Base-by-base conservation (phyloP, 2,888 invertebrate species). In the Xestia c-nigrum region DNA sequence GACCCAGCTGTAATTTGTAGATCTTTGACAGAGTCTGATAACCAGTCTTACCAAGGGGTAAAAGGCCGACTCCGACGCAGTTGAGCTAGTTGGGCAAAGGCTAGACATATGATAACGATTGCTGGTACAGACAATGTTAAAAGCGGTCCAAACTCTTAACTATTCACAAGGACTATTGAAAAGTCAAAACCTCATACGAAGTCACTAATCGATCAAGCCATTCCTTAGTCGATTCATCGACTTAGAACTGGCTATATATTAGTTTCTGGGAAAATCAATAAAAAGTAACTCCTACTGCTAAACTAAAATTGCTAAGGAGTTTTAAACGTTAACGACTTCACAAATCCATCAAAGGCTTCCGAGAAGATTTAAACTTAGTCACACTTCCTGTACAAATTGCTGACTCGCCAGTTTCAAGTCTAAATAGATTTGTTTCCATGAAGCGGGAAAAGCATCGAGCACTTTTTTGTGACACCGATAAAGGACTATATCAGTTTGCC, bases 201-300 rank as follows among this genome's bases (percentile, higher is more conserved):
- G n/a, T n/a, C n/a, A n/a, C n/a, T n/a, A n/a, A n/a, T n/a, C n/a
- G n/a, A n/a, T n/a, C n/a, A n/a, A n/a, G n/a, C n/a, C n/a, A n/a
- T n/a, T n/a, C n/a, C n/a, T n/a, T n/a, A n/a, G n/a, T n/a, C n/a
- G n/a, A n/a, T n/a, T n/a, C n/a, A n/a, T n/a, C n/a, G n/a, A n/a
- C n/a, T n/a, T n/a, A n/a, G n/a, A n/a, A n/a, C n/a, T n/a, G n/a
- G n/a, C n/a, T n/a, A n/a, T n/a, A n/a, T n/a, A n/a, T n/a, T n/a
- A n/a, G 19, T 70, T 77, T 31, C 38, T 4, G 10, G 5, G 40
- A n/a, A 77, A 64, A 78, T 47, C n/a, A 14, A 40, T 77, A 10
- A 46, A 78, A 70, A n/a, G 40, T 70, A 38, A 70, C 1, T 52
- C 5, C 10, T 46, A n/a, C 5, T 61, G 16, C 16, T 63, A 21